Evolutionary conservation across 2,113 vertebrate species (phyloP), one percentile per base, ranked within the genome.

Genomic region (Mola mola): DNA sequence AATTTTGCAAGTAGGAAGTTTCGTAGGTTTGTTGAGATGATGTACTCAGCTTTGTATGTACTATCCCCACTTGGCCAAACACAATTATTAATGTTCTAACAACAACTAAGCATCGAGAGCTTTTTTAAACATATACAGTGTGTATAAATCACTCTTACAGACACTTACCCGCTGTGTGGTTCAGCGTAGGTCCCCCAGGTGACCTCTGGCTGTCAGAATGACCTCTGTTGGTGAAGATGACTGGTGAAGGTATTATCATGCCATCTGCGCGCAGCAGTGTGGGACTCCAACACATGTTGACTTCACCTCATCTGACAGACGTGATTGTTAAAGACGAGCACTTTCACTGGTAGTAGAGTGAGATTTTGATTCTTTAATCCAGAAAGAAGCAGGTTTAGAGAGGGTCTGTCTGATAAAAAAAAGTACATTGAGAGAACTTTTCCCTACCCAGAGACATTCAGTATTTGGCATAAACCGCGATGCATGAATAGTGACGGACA

Each of bases 181-280:
- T 33, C 3, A 15, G 5, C 33, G 6, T 15, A 36, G 12, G 15
- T 13, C 3, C 15, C 7, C 48, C 53, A 49, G 46, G 42, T 79
- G 76, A 82, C 79, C 69, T 51, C 46, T 37, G 43, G 44, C 34
- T 61, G 44, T 56, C 62, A 60, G 19, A 16, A 3, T 63, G 72
- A 68, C 47, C 70, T 66, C 48, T 56, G 28, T 6, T 48, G 41
- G 22, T 79, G 22, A 40, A 47, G 13, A 31, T 55, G n/a, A 65
- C 51, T 43, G 33, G 31, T 58, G 34, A 38, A 42, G 8, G n/a
- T 41, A 29, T 49, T 28, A 16, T 57, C 8, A n/a, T 8, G 11
- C 24, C 13, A 21, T 73, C 34, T 66, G 21, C 62, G 34, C 11
- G 26, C 20, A 10, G 16, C 9, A 1, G 25, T 38, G 51, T 63